These are phyloP conservation scores for Strigamia maritima DNA, from an alignment of 2,888 invertebrate genomes.

Conservation along the genomic window DNA sequence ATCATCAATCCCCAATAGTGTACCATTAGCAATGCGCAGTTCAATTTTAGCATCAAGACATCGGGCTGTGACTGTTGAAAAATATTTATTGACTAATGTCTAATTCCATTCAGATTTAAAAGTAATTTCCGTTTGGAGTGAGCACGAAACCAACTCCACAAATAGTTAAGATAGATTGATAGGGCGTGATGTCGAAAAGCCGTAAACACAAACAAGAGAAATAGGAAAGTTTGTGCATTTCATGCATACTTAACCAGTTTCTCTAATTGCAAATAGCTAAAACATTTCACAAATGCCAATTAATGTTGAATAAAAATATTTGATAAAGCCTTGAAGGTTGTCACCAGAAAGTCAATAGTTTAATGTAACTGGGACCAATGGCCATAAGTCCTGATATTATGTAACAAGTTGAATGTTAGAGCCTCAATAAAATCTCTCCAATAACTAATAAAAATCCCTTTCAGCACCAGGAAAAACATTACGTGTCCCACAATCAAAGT, in stretches of 20 bases:
- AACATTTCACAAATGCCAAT: not conserved
- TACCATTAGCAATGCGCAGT: too few species aligned
- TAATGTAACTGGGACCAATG: not conserved
- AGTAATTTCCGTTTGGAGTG: not conserved
- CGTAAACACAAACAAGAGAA: not conserved
- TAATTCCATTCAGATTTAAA: not conserved
- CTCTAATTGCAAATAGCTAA: too few species aligned
- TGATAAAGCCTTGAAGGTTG: not conserved
- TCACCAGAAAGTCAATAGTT: not conserved
- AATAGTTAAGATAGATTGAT: not conserved
- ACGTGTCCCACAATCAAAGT: not conserved
- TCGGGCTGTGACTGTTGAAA: too few species aligned
- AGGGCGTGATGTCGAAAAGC: not conserved
- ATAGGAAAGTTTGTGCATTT: not conserved
- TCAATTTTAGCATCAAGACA: too few species aligned
- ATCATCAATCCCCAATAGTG: too few species aligned
- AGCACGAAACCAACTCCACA: too few species aligned
- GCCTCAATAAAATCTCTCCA: not conserved
- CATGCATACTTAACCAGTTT: not conserved
- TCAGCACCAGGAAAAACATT: not conserved
- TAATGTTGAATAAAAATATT: not conserved
- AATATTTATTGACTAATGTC: too few species aligned
- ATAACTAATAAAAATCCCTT: not conserved
- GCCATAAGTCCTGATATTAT: not conserved
- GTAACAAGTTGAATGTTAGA: not conserved